phyloP scores from a whole-genome alignment of 1,140 invertebrate species.

The Drosophila nigrodunni region DNA sequence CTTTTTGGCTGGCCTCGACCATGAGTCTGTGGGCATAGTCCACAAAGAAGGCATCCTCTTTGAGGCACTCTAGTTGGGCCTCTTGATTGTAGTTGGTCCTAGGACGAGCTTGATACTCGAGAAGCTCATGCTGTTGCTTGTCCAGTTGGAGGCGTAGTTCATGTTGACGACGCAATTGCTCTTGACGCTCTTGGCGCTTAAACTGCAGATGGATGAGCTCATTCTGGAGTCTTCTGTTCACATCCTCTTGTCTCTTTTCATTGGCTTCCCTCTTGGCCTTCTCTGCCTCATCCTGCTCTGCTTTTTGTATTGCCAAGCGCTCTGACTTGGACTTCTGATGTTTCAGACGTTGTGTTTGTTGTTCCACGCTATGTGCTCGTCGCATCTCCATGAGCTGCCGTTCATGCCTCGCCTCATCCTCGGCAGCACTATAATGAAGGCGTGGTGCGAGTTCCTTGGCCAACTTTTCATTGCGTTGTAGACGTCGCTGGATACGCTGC shows the following conservation, averaged over 20 bases:
- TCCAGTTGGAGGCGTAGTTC: conserved; percentile 55
- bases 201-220: conserved; percentile 61
- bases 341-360: conserved; percentile 44
- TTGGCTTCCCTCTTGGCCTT: conserved; percentile 27
- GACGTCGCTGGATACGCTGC: conserved; percentile 52
- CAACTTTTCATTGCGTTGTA: conserved; percentile 53
- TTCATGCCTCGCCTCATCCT: conserved; percentile 58
- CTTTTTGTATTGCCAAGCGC: conserved; percentile 53
- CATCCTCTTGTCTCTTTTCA: conserved; percentile 33
- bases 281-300: conserved; percentile 57
- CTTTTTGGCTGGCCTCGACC: conserved; percentile 43
- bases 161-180: conserved; percentile 49
- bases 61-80: conserved; percentile 62
- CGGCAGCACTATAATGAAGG: conserved; percentile 63
- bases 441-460: conserved; percentile 59
- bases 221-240: conserved; percentile 51
- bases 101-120: conserved; percentile 48
- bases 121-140: conserved; percentile 51
- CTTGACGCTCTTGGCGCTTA: conserved; percentile 55
- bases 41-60: conserved; percentile 65
- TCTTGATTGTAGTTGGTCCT: conserved; percentile 63
- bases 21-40: conserved; percentile 68
- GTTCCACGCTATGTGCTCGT: conserved; percentile 68
- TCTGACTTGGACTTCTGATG: conserved; percentile 43
- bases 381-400: conserved; percentile 63